These are phyloP conservation scores for Apolygus lucorum DNA, from an alignment of 1,140 invertebrate genomes.

Conservation along the genomic window DNA sequence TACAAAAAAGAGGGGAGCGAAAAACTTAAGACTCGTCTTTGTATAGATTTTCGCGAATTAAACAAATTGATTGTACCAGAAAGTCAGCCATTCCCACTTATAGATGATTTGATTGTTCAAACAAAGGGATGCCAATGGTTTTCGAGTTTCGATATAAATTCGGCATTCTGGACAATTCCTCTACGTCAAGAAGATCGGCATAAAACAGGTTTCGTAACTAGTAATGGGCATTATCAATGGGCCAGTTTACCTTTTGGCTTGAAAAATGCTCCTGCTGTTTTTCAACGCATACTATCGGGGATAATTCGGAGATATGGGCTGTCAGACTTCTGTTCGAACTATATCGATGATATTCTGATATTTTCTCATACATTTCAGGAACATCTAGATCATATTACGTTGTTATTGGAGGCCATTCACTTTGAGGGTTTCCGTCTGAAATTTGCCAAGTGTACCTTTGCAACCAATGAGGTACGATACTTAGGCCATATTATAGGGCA, in stretches of 20 bases:
- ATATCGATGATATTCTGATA: constrained; percentile 14
- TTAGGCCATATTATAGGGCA: constrained; percentile 36
- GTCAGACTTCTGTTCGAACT: constrained; percentile 9
- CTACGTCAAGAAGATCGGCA: constrained; percentile 34
- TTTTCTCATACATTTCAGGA: constrained; percentile 20
- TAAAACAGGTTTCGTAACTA: constrained; percentile 36
- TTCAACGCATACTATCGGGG: constrained; percentile 37
- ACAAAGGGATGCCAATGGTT: constrained; percentile 38
- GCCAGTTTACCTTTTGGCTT: constrained; percentile 37
- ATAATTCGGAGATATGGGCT: constrained; percentile 7
- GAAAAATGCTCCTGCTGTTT: constrained; percentile 41
- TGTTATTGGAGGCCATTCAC: constrained; percentile 17
- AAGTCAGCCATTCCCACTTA: constrained; percentile 38
- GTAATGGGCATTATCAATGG: constrained; percentile 39
- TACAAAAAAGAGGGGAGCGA: constrained; percentile 38
- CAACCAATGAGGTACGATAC: constrained; percentile 35
- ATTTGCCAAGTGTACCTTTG: constrained; percentile 37
- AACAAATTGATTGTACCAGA: constrained; percentile 39
- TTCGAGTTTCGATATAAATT: constrained; percentile 38
- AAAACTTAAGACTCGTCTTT: constrained; percentile 38
- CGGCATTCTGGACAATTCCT: constrained; percentile 40
- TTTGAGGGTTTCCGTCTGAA: constrained; percentile 36
- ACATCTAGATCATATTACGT: constrained; percentile 2
- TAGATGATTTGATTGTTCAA: constrained; percentile 37
- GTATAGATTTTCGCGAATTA: constrained; percentile 38